These are phyloP conservation scores for Papilio polyxenes DNA, from an alignment of 1,140 invertebrate genomes.

Conservation along the genomic window DNA sequence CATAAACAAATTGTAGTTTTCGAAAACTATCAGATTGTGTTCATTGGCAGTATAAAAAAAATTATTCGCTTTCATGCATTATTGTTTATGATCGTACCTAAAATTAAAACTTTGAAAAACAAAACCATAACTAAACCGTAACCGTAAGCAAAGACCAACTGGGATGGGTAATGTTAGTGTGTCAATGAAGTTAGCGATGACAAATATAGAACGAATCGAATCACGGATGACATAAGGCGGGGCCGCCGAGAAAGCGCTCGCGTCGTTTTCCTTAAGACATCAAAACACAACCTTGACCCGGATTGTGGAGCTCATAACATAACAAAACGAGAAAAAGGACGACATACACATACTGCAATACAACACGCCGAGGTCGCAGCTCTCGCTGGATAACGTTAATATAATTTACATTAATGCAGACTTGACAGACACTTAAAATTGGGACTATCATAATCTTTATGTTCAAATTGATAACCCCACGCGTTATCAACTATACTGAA, in stretches of 20 bases:
- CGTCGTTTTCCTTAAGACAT: conserved; percentile 57
- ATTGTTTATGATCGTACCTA: not conserved
- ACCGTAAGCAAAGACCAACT: not conserved
- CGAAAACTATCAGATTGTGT: not conserved
- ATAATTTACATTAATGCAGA: conserved; percentile 31
- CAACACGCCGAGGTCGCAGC: conserved; percentile 43
- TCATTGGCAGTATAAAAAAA: not conserved
- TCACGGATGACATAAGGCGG: conserved; percentile 34
- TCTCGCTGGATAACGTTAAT: conserved; percentile 34
- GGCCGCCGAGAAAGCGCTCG: conserved; percentile 17
- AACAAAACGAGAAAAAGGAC: conserved; percentile 61
- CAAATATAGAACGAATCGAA: conserved; percentile 25
- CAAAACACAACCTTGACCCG: conserved; percentile 68
- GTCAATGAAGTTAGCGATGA: not conserved
- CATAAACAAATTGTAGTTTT: not conserved
- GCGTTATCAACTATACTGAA: not conserved
- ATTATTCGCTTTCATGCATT: not conserved
- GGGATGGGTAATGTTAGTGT: not conserved
- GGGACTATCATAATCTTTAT: not conserved
- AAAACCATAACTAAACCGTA: not conserved
- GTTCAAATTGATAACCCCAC: not conserved
- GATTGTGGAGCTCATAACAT: conserved; percentile 51
- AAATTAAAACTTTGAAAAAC: not conserved
- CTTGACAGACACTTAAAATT: not conserved
- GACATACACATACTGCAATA: conserved; percentile 33